phyloP scores from a whole-genome alignment of 1,140 invertebrate genomes.

The Brachionus rotundiformis region DNA sequence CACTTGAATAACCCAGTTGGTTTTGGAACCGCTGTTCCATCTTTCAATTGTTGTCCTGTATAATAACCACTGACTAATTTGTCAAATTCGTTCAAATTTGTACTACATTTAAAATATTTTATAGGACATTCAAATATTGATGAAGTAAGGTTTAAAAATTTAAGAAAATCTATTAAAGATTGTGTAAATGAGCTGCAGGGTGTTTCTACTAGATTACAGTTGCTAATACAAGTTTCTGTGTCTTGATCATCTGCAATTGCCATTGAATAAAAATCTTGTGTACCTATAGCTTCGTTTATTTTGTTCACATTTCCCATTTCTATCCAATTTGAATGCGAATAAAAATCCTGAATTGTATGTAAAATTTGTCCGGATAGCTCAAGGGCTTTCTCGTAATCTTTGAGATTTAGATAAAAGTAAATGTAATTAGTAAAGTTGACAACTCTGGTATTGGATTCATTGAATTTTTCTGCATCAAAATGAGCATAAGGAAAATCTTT shows the following conservation, averaged over 20 bases:
- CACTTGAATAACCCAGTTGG: constrained; percentile 2
- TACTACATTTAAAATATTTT: constrained; percentile 32
- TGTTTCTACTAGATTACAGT: neutral
- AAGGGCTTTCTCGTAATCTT: neutral
- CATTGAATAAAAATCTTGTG: neutral
- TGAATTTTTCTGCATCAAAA: constrained; percentile 41
- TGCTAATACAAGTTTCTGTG: neutral
- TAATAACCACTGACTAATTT: constrained; percentile 37
- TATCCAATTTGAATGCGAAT: constrained; percentile 49
- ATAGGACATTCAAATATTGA: constrained; percentile 26
- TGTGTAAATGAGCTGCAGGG: neutral
- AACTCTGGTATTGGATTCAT: constrained; percentile 13
- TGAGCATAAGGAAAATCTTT: constrained; percentile 34
- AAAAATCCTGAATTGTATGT: constrained; percentile 51
- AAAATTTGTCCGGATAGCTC: neutral
- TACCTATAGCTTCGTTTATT: neutral
- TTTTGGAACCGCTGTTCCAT: constrained; percentile 12
- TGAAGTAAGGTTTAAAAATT: neutral
- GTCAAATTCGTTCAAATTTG: neutral
- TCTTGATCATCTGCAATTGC: neutral
- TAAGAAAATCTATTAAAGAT: neutral
- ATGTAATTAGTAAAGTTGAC: neutral
- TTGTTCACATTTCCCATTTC: constrained; percentile 30
- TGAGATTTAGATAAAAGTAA: neutral
- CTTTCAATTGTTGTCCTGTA: neutral